Base-by-base conservation (phyloP, 53 echinoderm and acorn worm species). In the Arbacia lixula region DNA sequence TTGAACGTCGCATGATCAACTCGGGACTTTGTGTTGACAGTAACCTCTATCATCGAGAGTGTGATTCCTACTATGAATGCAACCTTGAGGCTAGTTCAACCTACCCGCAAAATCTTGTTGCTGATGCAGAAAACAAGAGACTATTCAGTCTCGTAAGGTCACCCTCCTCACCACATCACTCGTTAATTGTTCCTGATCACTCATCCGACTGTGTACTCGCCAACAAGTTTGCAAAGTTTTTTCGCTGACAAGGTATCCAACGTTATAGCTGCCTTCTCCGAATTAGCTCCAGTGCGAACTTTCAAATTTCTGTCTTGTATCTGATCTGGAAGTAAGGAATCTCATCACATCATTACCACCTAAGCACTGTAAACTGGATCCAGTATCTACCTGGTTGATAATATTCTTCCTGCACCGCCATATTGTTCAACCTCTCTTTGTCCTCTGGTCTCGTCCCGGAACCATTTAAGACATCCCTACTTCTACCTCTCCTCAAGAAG, bases 31-130 rank as follows among this genome's bases (percentile, higher is more conserved):
- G 53, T 53, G 3, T 53, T 53, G 53, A 3, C 11, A 5, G 53
- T 17, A 21, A 53, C 17, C 53, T n/a, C 19, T 53, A 53, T 63
- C 65, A 31, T 64, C 24, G 24, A 64, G 65, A 64, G 65, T 64
- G 65, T 64, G 65, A 64, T 27, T 64, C 60, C 60, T 58, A 58
- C 60, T 58, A 58, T 58, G 65, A 64, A 64, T 64, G 10, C 60
- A 12, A 58, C 60, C n/a, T 12, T 58, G 29, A 9, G 4, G 63
- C 63, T 63, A 63, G 21, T 34, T 67, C 67, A 36, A 37, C 40
- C 16, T 68, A 68, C 38, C 22, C 37, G 12, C 34, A 68, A 21
- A 37, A 37, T 68, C 68, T 68, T 20, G 37, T 68, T 21, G 38
- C 36, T 14, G 38, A 68, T 12, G 68, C 68, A 6, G 68, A 68